Evolutionary conservation across 2,797 vertebrate genomes (phyloP).

Genomic region (Sebastes nivosus): DNA sequence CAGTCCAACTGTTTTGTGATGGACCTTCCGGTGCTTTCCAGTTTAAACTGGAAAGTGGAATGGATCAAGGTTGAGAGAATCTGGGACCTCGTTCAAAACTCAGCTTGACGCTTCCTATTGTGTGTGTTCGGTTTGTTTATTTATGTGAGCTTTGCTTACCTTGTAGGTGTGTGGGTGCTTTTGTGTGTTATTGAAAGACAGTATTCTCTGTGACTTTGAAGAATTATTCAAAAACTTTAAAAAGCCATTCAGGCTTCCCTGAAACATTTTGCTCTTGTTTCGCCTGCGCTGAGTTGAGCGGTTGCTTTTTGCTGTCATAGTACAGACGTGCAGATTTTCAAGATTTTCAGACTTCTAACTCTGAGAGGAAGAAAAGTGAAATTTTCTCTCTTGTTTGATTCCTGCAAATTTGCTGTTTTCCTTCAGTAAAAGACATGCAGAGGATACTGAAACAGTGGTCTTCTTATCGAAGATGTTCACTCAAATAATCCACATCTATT

Average conservation of each 20-base stretch:
- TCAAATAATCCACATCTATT: not conserved
- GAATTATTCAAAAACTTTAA: constrained; percentile 41
- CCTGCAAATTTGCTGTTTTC: constrained; percentile 48
- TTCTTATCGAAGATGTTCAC: constrained; percentile 1
- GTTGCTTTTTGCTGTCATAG: not conserved
- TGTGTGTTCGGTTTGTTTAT: constrained; percentile 8
- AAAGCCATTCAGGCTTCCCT: constrained; percentile 27
- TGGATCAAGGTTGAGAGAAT: constrained; percentile 69
- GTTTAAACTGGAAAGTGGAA: constrained; percentile 50
- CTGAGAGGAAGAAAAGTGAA: not conserved
- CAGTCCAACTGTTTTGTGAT: constrained; percentile 38
- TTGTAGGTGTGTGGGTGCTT: constrained; percentile 1
- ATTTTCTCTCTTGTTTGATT: constrained; percentile 7
- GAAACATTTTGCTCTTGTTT: constrained; percentile 22
- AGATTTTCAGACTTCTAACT: constrained; percentile 28
- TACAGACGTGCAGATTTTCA: constrained; percentile 20
- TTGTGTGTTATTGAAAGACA: constrained; percentile 21
- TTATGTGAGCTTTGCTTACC: constrained; percentile 20
- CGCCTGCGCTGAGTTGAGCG: not conserved
- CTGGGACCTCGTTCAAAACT: constrained; percentile 77
- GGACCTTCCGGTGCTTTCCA: constrained; percentile 22
- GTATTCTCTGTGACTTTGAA: constrained; percentile 69
- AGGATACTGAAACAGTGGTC: constrained; percentile 49
- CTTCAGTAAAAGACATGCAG: constrained; percentile 51
- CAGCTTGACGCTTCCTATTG: constrained; percentile 70